Evolutionary conservation across 2,888 invertebrate species (phyloP), one percentile per base, ranked within the genome.

Genomic region (Ennomos quercinarius): DNA sequence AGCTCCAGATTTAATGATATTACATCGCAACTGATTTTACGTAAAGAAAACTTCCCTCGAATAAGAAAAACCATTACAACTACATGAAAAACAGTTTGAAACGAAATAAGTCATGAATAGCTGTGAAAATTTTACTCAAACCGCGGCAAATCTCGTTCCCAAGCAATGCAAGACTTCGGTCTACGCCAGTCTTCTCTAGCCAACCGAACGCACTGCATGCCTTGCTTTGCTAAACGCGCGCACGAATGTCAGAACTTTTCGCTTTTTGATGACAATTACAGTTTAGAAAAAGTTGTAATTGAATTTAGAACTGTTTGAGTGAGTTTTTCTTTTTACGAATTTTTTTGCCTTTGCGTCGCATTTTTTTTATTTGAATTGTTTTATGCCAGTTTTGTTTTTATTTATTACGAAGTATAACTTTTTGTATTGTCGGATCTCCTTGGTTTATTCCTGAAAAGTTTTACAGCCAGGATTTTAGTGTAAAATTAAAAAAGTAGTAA

Each of bases 141-240:
- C 10, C 45, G 40, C 42, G 43, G 35, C 44, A 39, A 42, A 48
- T 48, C 43, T 10, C 39, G n/a, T 40, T 9, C 35, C 2, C n/a
- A 9, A 44, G 34, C 9, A 45, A 12, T 46, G 46, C 46, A 46
- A 44, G 35, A 11, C 10, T 10, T 27, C 10, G 27, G 10, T 11
- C 35, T 8, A 38, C 37, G 45, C 52, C 57, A 63, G 63, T 64
- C n/a, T 11, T 46, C 41, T 11, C 35, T 45, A 12, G 45, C 60
- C 47, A 55, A 52, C 57, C 54, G 64, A 42, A 41, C 50, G 38
- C 40, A 45, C 51, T 49, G 45, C 57, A 60, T 61, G 60, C 50
- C 45, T 52, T 11, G 40, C 12, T 37, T 11, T 17, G 44, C 41
- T 38, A 46, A 27, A 27, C 27, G 27, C 44, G 37, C 53, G 45